Conservation (phyloP, 1,140 invertebrate species). For the Wiebesia pumilae region DNA sequence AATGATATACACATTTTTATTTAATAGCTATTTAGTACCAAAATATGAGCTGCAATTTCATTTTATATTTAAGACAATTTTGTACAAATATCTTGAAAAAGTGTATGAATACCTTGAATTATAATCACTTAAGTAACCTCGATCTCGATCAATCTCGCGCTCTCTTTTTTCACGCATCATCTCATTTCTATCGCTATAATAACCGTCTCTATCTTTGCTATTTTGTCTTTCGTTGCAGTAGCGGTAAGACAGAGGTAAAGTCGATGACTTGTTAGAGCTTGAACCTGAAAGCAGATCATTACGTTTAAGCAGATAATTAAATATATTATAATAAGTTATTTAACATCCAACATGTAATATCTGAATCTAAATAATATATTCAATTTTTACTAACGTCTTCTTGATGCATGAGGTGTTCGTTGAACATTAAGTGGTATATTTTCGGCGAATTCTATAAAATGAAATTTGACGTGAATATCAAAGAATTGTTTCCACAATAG, state of each 20-base stretch:
- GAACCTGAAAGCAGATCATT: slow-evolving; percentile 61
- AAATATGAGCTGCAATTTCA: no score
- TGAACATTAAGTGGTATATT: slow-evolving; percentile 87
- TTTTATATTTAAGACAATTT: neutral
- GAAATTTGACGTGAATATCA: neutral
- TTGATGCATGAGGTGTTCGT: slow-evolving; percentile 86
- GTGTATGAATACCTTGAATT: slow-evolving; percentile 71
- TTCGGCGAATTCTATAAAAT: slow-evolving; percentile 86
- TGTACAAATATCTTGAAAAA: neutral
- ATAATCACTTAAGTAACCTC: slow-evolving; percentile 90
- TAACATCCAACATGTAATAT: neutral
- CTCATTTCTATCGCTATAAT: slow-evolving; percentile 91
- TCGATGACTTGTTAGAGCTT: slow-evolving; percentile 83
- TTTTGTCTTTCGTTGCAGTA: slow-evolving; percentile 77
- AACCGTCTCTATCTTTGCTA: slow-evolving; percentile 84
- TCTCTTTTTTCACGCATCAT: slow-evolving; percentile 82
- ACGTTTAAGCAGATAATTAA: neutral
- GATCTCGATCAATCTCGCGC: slow-evolving; percentile 78
- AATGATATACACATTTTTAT: neutral
- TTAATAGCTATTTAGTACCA: neutral
- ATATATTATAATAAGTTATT: neutral
- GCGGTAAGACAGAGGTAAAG: slow-evolving; percentile 80
- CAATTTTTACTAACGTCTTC: slow-evolving; percentile 82
- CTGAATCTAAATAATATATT: neutral
- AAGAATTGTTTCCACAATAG: neutral